phyloP scores from a whole-genome alignment of 2,797 vertebrate genomes.

The Semaprochilodus insignis region DNA sequence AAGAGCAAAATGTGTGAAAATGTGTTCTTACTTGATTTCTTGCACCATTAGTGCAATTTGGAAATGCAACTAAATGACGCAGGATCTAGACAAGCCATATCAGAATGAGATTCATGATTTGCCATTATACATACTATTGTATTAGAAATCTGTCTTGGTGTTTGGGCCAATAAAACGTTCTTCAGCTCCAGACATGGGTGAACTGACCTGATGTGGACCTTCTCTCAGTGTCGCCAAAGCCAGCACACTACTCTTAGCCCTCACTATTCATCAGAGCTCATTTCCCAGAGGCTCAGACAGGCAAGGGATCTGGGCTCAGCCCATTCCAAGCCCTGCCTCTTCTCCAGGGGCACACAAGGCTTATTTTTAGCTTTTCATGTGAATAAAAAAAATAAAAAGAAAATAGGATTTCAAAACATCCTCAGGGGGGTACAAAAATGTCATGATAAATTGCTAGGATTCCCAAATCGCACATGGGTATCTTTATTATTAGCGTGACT shows the following conservation, averaged over 20 bases:
- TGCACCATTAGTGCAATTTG: background rate
- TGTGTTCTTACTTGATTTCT: background rate
- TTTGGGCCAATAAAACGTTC: background rate
- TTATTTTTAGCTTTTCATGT: conserved; percentile 63
- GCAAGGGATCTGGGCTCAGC: conserved; percentile 15
- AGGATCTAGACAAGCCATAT: no score
- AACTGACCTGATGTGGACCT: conserved; percentile 25
- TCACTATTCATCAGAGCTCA: conserved; percentile 40
- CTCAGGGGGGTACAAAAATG: conserved; percentile 52
- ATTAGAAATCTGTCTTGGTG: no score
- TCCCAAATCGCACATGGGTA: background rate
- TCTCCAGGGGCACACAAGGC: conserved; percentile 48
- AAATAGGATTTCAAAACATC: conserved; percentile 13
- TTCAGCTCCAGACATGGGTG: conserved; percentile 10
- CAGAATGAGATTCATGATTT: no score
- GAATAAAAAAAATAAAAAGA: conserved; percentile 16
- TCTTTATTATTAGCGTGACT: background rate
- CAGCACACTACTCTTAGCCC: conserved; percentile 18
- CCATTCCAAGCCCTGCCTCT: conserved; percentile 46
- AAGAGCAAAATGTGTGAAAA: conserved; percentile 2
- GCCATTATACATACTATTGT: no score
- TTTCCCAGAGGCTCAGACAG: conserved; percentile 27
- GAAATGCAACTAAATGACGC: background rate
- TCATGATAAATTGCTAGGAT: conserved; percentile 36
- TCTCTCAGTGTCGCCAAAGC: conserved; percentile 7